These are phyloP conservation scores for Stichopus horrens DNA, from an alignment of 53 echinoderm and acorn worm genomes.

Conservation along the genomic window DNA sequence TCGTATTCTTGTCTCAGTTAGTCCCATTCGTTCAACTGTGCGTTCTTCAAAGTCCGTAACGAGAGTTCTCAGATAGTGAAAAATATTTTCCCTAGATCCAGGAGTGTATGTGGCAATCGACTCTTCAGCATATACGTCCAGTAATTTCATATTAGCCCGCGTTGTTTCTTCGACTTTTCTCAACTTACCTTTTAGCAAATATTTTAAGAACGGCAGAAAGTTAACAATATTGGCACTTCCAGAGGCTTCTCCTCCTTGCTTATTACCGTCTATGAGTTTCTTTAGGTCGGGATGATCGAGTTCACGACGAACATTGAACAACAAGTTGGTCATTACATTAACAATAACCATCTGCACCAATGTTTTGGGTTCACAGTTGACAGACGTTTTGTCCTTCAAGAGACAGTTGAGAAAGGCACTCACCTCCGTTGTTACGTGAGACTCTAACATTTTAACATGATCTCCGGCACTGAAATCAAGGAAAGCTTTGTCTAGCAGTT, in stretches of 20 bases:
- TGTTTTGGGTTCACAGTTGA: conserved; percentile 51
- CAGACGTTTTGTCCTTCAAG: conserved; percentile 56
- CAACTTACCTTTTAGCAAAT: conserved; percentile 54
- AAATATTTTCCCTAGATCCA: conserved; percentile 50
- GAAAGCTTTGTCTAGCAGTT: conserved; percentile 56
- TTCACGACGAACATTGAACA: conserved; percentile 70
- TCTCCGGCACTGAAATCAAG: conserved; percentile 63
- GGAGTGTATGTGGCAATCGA: conserved; percentile 39
- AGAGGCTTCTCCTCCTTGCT: conserved; percentile 57
- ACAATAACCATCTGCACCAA: conserved; percentile 68
- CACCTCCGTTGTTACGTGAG: conserved; percentile 58
- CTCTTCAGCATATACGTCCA: conserved; percentile 61
- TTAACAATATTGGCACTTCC: conserved; percentile 54
- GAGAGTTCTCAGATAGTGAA: conserved; percentile 55
- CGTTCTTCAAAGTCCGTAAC: conserved; percentile 18
- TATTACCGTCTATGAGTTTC: conserved; percentile 21
- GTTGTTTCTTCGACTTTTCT: conserved; percentile 61
- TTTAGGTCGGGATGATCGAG: conserved; percentile 68
- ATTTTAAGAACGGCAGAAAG: conserved; percentile 76
- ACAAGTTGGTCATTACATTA: conserved; percentile 78
- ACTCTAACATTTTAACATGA: conserved; percentile 49
- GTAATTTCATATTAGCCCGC: conserved; percentile 61
- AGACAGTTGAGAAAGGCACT: conserved; percentile 63
- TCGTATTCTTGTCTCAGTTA: conserved; percentile 50
- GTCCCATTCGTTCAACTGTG: conserved; percentile 7